Base-by-base conservation (phyloP, 2,888 invertebrate species). In the Rotaria magnacalcarata region DNA sequence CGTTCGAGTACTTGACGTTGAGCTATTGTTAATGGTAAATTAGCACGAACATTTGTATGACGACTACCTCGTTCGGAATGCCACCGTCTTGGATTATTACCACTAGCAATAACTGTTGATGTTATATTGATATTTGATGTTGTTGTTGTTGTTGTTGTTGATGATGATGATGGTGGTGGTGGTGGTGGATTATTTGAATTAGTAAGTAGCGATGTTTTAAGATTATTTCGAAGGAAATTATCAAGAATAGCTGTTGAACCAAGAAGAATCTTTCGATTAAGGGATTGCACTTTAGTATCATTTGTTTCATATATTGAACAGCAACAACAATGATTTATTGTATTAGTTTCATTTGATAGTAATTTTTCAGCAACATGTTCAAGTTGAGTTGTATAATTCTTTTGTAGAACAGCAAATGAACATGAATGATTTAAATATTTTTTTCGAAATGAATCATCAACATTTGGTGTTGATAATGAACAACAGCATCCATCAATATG, bases 11-110 rank as follows among this genome's bases (percentile, higher is more conserved):
- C 75, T 75, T 75, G 75, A 8, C 75, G 16, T 43, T 75, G 75
- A 10, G 75, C 75, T 41, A 19, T 75, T 21, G 75, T 75, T 75
- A 75, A 75, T 75, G 75, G 75, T 19, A 75, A 24, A 75, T 75
- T 75, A 75, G 75, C 75, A 75, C 75, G 75, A 43, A 75, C 41
- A 43, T 75, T 75, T 21, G 75, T 21, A 47, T 75, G 75, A 6
- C 75, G 41, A 43, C 16, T 47, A 19, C 43, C 43, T 19, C 75
- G 75, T 43, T 75, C 75, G 7, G 75, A 75, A 75, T 75, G 75
- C 75, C 75, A 75, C 21, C 75, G 41, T 75, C 75, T 10, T 75
- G 34, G 75, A 50, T 50, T 50, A 60, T 60, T 60, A 27, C 27
- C 6, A 60, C 27, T 27, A 60, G 11, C 60, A 27, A 14, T 27